phyloP scores from a whole-genome alignment of 30 jellyfish, hydroid and myxozoan species.

The Sanderia malayensis region DNA sequence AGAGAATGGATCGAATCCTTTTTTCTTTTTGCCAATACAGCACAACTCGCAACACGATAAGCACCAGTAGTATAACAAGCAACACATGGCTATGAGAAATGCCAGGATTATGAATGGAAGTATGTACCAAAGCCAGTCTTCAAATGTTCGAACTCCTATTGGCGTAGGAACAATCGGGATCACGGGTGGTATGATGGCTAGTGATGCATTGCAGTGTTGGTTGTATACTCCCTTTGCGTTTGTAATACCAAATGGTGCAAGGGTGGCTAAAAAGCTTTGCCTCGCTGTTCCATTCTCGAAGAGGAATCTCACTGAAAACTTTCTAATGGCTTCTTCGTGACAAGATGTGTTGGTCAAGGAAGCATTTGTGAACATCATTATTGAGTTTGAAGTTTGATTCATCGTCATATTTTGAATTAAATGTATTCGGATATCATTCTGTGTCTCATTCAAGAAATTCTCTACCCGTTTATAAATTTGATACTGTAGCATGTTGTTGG shows the following conservation, averaged over 20 bases:
- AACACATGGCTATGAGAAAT: conserved; percentile 33
- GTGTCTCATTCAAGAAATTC: conserved; percentile 24
- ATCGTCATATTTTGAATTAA: conserved; percentile 4
- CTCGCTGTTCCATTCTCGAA: conserved; percentile 20
- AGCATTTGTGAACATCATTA: neutral
- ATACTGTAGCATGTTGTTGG: conserved; percentile 10
- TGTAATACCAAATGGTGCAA: conserved; percentile 23
- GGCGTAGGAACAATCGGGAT: conserved; percentile 15
- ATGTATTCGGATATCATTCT: conserved; percentile 13
- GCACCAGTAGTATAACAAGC: conserved; percentile 63
- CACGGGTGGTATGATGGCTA: conserved; percentile 13
- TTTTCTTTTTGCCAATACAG: conserved; percentile 38
- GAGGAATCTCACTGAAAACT: conserved; percentile 16
- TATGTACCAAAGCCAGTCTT: conserved; percentile 63
- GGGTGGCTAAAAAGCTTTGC: neutral
- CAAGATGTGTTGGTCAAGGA: conserved; percentile 49
- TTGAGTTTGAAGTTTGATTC: conserved; percentile 7
- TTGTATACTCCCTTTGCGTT: conserved; percentile 19
- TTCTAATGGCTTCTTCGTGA: neutral
- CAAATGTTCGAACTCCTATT: conserved; percentile 28
- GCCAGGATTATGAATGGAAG: conserved; percentile 55
- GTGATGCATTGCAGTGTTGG: conserved; percentile 38
- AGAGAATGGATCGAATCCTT: conserved; percentile 25
- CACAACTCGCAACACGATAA: conserved; percentile 55
- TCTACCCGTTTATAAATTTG: conserved; percentile 13